These are phyloP conservation scores for Parasteatoda lunata DNA, from an alignment of 2,888 invertebrate species.

Conservation along the genomic window DNA sequence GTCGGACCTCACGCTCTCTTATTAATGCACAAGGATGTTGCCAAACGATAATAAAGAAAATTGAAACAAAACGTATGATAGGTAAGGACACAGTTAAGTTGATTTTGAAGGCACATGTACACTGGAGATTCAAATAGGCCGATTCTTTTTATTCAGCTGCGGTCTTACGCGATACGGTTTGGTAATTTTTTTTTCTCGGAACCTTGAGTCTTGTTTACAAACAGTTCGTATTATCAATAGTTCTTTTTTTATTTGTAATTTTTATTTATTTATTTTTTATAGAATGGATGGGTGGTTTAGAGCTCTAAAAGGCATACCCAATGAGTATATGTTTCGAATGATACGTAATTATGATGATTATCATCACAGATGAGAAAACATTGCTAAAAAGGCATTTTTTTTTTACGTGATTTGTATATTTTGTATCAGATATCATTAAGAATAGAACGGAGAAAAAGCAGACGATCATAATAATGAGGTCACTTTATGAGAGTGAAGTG, in stretches of 20 bases:
- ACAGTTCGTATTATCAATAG: slow-evolving; percentile 21
- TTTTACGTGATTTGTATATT: slow-evolving; percentile 30
- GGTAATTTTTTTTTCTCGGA: slow-evolving; percentile 20
- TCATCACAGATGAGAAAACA: slow-evolving; percentile 2
- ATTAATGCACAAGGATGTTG: background rate
- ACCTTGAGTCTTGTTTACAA: slow-evolving; percentile 53
- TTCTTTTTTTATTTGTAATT: background rate
- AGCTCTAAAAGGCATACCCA: background rate
- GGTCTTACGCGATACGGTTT: slow-evolving; percentile 35
- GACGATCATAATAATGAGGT: background rate
- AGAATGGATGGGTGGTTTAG: background rate
- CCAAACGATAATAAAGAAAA: background rate
- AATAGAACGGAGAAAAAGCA: background rate
- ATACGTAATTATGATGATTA: background rate
- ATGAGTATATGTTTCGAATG: background rate
- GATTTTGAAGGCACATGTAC: background rate
- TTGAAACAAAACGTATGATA: slow-evolving; percentile 7
- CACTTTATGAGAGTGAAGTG: slow-evolving; percentile 1
- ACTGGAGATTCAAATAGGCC: background rate
- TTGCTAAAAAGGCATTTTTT: slow-evolving; percentile 16
- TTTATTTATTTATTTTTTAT: background rate
- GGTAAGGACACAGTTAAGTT: background rate
- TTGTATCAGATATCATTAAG: background rate
- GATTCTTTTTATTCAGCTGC: slow-evolving; percentile 31
- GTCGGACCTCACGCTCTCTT: background rate